Conservation (phyloP, 2,797 vertebrate species). For the Chaetophractus vellerosus region DNA sequence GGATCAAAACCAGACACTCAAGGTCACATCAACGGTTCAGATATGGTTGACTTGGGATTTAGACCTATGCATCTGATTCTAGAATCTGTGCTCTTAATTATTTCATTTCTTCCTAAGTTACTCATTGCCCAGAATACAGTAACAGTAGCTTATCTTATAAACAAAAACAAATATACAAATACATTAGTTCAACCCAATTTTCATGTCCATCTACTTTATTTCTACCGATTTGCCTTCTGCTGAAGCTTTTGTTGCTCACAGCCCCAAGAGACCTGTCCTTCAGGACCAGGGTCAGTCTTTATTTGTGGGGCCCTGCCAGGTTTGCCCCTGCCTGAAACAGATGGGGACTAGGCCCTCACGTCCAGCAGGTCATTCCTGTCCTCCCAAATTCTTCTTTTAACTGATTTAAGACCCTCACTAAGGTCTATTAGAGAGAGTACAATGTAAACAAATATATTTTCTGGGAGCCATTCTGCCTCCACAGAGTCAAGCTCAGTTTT, state of each 20-base stretch:
- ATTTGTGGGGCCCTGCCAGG: neutral
- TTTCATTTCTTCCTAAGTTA: constrained; percentile 17
- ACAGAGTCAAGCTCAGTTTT: neutral
- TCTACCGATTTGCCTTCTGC: neutral
- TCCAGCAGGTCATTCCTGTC: neutral
- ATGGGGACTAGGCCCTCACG: neutral
- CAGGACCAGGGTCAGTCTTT: neutral
- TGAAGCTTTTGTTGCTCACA: neutral
- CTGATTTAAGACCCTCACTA: neutral
- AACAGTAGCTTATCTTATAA: neutral
- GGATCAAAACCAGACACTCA: neutral
- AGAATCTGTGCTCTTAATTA: neutral
- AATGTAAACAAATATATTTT: neutral
- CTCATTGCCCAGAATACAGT: neutral
- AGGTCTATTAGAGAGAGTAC: neutral
- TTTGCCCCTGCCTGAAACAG: neutral
- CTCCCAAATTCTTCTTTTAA: neutral
- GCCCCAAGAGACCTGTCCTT: neutral
- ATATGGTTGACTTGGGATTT: neutral
- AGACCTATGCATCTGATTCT: neutral
- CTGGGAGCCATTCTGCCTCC: neutral
- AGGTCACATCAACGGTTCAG: neutral
- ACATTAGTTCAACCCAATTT: neutral
- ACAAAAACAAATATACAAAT: neutral
- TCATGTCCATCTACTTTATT: neutral